Conservation (phyloP, 2,113 vertebrate species). For the Glaucomys volans region DNA sequence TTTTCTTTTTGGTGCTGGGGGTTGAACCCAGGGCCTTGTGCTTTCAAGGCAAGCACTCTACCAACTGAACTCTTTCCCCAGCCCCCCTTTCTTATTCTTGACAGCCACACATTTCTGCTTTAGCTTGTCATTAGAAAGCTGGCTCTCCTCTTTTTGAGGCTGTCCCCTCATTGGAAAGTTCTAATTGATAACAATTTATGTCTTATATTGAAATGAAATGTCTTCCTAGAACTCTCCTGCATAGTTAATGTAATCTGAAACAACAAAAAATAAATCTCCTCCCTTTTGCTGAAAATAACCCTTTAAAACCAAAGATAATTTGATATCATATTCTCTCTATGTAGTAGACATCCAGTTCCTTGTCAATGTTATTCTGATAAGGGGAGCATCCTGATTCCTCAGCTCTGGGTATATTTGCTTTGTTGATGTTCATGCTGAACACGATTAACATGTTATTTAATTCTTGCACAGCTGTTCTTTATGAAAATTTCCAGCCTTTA, state of each 20-base stretch:
- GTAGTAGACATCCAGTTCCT: not conserved
- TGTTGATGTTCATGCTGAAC: not conserved
- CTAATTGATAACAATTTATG: not conserved
- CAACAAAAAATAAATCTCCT: not conserved
- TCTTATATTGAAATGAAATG: not conserved
- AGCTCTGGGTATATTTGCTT: not conserved
- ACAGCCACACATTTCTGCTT: not conserved
- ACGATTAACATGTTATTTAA: not conserved
- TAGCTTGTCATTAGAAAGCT: not conserved
- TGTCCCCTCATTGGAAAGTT: not conserved
- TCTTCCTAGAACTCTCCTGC: not conserved
- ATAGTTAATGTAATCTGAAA: not conserved
- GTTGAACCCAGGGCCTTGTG: too few species aligned
- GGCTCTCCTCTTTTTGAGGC: not conserved
- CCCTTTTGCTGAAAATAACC: not conserved
- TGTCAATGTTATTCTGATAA: not conserved
- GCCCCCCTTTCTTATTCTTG: not conserved
- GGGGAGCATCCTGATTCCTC: not conserved
- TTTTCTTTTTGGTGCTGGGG: too few species aligned
- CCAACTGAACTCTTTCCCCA: too few species aligned
- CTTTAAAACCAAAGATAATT: slow-evolving; percentile 20
- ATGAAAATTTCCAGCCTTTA: not conserved
- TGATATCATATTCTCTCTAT: not conserved
- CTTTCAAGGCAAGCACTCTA: too few species aligned
- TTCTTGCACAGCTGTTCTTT: slow-evolving; percentile 6